Conservation (phyloP, 2,113 vertebrate species). For the Odontesthes bonariensis region DNA sequence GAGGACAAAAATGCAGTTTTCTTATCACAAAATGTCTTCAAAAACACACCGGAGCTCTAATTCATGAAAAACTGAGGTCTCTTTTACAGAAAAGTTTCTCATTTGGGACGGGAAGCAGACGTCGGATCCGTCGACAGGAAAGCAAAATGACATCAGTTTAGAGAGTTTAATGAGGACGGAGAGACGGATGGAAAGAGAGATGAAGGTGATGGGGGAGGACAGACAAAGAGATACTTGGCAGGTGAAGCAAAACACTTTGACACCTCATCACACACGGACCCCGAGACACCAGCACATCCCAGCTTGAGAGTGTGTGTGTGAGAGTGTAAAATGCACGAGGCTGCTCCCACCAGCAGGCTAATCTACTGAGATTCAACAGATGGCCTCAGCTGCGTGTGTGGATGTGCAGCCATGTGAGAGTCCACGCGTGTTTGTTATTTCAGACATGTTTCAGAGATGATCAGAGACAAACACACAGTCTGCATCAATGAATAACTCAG, state of each 20-base stretch:
- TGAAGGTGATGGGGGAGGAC: background rate
- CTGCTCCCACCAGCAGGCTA: constrained; percentile 42
- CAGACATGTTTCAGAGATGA: background rate
- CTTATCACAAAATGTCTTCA: too few species aligned
- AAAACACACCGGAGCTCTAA: too few species aligned
- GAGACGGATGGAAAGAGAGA: background rate
- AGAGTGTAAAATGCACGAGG: constrained; percentile 4
- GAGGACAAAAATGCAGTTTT: too few species aligned
- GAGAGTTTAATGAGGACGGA: background rate
- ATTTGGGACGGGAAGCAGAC: too few species aligned
- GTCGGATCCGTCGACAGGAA: too few species aligned
- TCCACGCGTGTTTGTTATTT: constrained; percentile 5
- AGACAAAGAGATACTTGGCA: constrained; percentile 48
- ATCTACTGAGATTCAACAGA: constrained; percentile 62
- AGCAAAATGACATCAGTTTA: too few species aligned
- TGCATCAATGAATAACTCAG: background rate
- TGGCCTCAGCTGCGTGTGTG: constrained; percentile 32
- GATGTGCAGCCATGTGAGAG: background rate
- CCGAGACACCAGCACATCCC: constrained; percentile 44
- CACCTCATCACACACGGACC: constrained; percentile 58
- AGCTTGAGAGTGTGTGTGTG: constrained; percentile 35
- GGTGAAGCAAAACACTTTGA: constrained; percentile 55
- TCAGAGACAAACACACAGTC: too few species aligned
- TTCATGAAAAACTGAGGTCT: too few species aligned
- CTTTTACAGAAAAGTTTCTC: background rate